Evolutionary conservation across 2,113 vertebrate genomes (phyloP), one percentile per base, ranked within the genome.

Genomic region (Ginglymostoma cirratum): DNA sequence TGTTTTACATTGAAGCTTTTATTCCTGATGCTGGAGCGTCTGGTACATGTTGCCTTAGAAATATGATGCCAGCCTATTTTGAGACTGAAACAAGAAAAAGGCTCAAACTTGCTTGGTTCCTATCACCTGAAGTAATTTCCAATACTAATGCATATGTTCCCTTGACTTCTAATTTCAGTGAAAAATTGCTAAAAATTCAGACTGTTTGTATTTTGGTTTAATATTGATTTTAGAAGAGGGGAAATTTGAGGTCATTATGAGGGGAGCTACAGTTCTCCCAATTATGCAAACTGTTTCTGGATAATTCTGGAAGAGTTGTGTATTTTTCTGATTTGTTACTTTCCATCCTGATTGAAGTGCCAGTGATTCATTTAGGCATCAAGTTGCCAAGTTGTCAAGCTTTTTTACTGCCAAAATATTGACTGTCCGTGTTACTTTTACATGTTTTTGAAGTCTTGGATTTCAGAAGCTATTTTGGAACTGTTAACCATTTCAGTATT

Each of bases 391-490:
- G 87, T 90, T 95, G 42, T 2, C 15, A 48, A 76, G 67, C 38
- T 52, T 95, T 72, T 72, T 19, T 48, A 72, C 94, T 95, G 67
- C 61, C 61, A 66, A 66, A 93, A 93, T 93, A 93, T 66, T 93
- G 61, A 69, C 93, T 72, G 93, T 48, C 23, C n/a, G 30, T 90
- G 48, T 24, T 89, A 55, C 48, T 30, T 83, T 66, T n/a, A 34
- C 66, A 19, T 42, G 78, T 93, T 93, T 61, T 93, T 93, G 38
- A 93, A 93, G n/a, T 93, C 5, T 95, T 15, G 27, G 42, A 95
- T 76, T 72, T 95, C 42, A 95, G 30, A 90, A 34, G 52, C n/a
- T 72, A 23, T 48, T 95, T 94, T 72, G 48, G 94, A 76, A 76
- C 12, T 30, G n/a, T 21, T 48, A 72, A 95, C 67, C 67, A 72